Evolutionary conservation across 2,797 vertebrate species (phyloP), one percentile per base, ranked within the genome.

Genomic region (Sciurus carolinensis): DNA sequence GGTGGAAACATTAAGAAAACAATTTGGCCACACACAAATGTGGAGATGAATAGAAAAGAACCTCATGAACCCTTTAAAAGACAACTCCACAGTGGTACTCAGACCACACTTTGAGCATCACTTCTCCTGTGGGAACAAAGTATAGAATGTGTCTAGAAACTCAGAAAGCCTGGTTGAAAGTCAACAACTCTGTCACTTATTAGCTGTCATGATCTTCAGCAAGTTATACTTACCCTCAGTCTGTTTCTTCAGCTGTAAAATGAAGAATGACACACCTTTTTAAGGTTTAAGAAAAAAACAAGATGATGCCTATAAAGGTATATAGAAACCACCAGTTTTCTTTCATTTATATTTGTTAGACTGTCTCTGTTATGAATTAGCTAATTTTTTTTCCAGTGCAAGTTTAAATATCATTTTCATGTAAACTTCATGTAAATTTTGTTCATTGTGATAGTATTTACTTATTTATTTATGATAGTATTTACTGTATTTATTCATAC

Each of bases 241-340:
- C 33, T 85, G 18, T 86, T 80, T 91, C 20, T 87, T 91, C 11
- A 24, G 64, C 50, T 91, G 47, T 44, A 39, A 85, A 94, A 44
- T 89, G 30, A 75, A 20, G 44, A 75, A 76, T 95, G 54, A 86
- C 64, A 59, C 17, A 24, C 4, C 59, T 75, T 85, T 83, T 84
- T 62, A 62, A 22, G 20, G 7, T 44, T 91, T 67, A 88, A 30
- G 50, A 17, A 71, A 50, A 39, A 86, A 83, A 76, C 67, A 84
- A 67, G 33, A 44, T 75, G 42, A 82, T 50, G 7, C 42, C 52
- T 71, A 12, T 90, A 15, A 94, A 59, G 28, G 39, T 92, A 11
- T 94, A 36, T 62, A 36, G 86, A 92, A 73, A 62, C 24, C 66
- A 92, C 66, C 30, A 50, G 50, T 33, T 47, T 52, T 81, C 26